These are phyloP conservation scores for Thripadectes ignobilis DNA, from an alignment of 2,797 vertebrate species.

Conservation along the genomic window DNA sequence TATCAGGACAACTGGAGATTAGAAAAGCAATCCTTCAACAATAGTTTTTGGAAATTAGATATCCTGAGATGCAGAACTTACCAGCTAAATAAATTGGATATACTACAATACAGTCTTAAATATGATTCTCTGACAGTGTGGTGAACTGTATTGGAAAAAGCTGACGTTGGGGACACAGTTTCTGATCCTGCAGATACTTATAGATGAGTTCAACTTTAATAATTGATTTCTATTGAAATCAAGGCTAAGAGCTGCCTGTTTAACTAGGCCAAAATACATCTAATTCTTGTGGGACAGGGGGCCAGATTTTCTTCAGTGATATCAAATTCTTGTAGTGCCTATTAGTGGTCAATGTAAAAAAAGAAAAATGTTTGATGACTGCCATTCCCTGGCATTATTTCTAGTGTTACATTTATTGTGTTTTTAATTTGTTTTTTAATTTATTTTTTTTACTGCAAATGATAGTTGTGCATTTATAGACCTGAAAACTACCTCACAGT, in stretches of 20 bases:
- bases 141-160: background rate
- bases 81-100: background rate
- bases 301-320: background rate
- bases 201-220: background rate
- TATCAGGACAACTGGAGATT: background rate
- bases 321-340: background rate
- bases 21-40: background rate
- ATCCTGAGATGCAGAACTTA: background rate
- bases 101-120: background rate
- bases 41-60: background rate
- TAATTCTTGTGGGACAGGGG: background rate
- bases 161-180: background rate
- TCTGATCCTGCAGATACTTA: background rate
- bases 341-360: background rate
- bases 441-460: background rate
- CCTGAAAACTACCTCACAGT: background rate
- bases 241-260: background rate
- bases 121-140: background rate
- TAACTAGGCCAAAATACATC: background rate
- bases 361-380: background rate
- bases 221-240: background rate
- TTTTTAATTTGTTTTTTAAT: background rate
- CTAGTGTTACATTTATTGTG: accelerated
- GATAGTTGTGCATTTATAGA: background rate
- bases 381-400: background rate